These are phyloP conservation scores for Poeciliopsis infans DNA, from an alignment of 2,797 vertebrate species.

Conservation along the genomic window DNA sequence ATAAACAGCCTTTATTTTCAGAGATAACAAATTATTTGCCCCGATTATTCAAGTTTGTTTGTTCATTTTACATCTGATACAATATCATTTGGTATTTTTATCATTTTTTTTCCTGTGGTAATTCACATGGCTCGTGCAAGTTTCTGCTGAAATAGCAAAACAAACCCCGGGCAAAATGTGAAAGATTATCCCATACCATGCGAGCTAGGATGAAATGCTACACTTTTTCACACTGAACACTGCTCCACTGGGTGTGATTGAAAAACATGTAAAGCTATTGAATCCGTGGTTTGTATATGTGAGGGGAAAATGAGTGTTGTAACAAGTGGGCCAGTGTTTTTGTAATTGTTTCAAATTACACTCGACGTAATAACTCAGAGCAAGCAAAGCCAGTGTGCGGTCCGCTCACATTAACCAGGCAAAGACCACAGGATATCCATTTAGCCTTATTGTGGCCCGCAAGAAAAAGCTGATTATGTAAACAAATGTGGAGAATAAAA, in stretches of 20 bases:
- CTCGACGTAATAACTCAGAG: constrained; percentile 76
- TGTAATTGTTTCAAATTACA: constrained; percentile 86
- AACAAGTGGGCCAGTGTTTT: constrained; percentile 84
- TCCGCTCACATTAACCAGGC: constrained; percentile 68
- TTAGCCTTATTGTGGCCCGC: constrained; percentile 62
- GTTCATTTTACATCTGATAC: constrained; percentile 81
- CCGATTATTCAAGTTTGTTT: constrained; percentile 75
- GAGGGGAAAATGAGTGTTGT: constrained; percentile 81
- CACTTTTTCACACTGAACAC: constrained; percentile 84
- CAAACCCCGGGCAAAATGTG: constrained; percentile 86
- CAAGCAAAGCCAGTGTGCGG: constrained; percentile 75
- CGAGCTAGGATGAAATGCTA: constrained; percentile 81
- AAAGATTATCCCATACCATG: constrained; percentile 85
- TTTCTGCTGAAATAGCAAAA: constrained; percentile 87
- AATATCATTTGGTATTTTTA: constrained; percentile 77
- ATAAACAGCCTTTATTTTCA: constrained; percentile 71
- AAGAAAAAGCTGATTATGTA: constrained; percentile 40
- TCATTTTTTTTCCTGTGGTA: constrained; percentile 75
- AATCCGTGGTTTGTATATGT: constrained; percentile 84
- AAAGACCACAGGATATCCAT: constrained; percentile 74
- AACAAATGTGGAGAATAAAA: constrained; percentile 65
- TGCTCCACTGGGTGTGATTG: constrained; percentile 84
- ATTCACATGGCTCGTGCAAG: constrained; percentile 84
- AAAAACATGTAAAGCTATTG: constrained; percentile 86
- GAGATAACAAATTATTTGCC: constrained; percentile 74